These are phyloP conservation scores for Cottus gobio DNA, from an alignment of 2,113 vertebrate species.

Conservation along the genomic window DNA sequence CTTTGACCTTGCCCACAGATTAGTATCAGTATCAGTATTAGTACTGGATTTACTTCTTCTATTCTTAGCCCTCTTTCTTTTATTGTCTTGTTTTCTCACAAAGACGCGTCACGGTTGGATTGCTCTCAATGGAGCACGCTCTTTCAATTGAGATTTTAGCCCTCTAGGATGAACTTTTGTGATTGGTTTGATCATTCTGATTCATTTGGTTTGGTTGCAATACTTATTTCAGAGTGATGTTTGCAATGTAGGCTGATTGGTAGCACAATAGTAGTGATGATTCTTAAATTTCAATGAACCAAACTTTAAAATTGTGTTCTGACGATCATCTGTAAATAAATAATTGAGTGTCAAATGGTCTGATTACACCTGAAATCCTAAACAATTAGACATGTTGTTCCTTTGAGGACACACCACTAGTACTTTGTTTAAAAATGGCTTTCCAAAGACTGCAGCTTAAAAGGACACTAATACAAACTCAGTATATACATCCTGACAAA, in stretches of 20 bases:
- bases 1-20: slow-evolving; percentile 85
- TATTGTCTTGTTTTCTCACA: slow-evolving; percentile 59
- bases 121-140: slow-evolving; percentile 34
- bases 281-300: slow-evolving; percentile 2
- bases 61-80: slow-evolving; percentile 55
- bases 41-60: slow-evolving; percentile 65
- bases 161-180: not conserved
- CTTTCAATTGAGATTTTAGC: slow-evolving; percentile 15
- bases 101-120: slow-evolving; percentile 43
- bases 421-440: not conserved
- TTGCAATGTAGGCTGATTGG: not conserved
- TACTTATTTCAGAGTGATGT: not conserved
- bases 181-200: not conserved
- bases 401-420: not conserved
- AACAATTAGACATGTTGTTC: not conserved
- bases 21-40: slow-evolving; percentile 84
- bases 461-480: slow-evolving; percentile 23
- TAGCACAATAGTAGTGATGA: not conserved
- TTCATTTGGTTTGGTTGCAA: not conserved
- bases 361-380: not conserved
- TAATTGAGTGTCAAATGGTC: not conserved
- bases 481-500: slow-evolving; percentile 28
- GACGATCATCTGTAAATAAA: slow-evolving; percentile 3
- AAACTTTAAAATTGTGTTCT: not conserved
- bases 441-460: slow-evolving; percentile 6